Percentiles rank a stretch among this genome's conserved stretches.
phyloP scores from a whole-genome alignment of 2,113 vertebrate species.

The Meles meles region DNA sequence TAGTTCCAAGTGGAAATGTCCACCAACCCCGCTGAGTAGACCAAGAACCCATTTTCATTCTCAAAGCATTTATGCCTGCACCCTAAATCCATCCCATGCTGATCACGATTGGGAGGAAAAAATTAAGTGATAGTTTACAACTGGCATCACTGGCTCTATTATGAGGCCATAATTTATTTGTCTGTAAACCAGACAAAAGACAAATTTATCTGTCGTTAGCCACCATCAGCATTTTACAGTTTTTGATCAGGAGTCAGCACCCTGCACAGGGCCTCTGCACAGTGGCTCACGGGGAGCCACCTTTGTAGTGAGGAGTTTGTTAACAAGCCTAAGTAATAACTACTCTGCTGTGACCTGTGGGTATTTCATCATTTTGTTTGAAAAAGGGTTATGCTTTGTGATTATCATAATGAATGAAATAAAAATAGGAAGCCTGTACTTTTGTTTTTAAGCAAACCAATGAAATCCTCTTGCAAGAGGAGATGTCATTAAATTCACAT shows the following conservation, averaged over 20 bases:
- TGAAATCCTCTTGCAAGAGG: slow-evolving; percentile 11
- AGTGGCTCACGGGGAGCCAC: not conserved
- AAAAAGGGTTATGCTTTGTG: slow-evolving; percentile 36
- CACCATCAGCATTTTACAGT: not conserved
- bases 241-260: not conserved
- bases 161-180: not conserved
- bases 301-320: not conserved
- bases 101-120: not conserved
- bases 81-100: not conserved
- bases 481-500: not conserved
- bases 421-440: slow-evolving; percentile 34
- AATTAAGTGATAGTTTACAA: not conserved
- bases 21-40: not conserved
- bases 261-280: not conserved
- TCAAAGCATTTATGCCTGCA: not conserved
- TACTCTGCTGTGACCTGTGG: not conserved
- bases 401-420: slow-evolving; percentile 55
- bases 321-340: slow-evolving; percentile 19
- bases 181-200: not conserved
- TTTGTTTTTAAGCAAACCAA: slow-evolving; percentile 36
- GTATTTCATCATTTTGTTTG: slow-evolving; percentile 46
- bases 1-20: not conserved
- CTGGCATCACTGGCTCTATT: not conserved
- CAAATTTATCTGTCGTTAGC: not conserved
- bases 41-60: not conserved